These are phyloP conservation scores for Barbus barbus DNA, from an alignment of 2,113 vertebrate genomes.

Conservation along the genomic window DNA sequence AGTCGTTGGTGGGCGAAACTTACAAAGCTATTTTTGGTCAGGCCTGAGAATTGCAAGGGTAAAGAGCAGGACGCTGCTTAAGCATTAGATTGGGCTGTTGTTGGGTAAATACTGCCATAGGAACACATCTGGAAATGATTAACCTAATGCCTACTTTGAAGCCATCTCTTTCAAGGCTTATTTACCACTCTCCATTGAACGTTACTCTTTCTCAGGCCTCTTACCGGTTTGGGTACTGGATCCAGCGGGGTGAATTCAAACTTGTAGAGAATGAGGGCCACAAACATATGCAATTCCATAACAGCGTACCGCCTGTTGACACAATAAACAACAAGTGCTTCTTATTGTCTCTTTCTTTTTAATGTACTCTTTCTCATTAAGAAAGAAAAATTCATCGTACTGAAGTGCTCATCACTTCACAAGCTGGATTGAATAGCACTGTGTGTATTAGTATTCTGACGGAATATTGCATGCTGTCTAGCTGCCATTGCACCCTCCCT, in stretches of 20 bases:
- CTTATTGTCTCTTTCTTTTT: background rate
- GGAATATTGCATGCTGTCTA: background rate
- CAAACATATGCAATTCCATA: constrained; percentile 77
- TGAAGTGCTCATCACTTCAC: constrained; percentile 5
- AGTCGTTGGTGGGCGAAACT: constrained; percentile 8
- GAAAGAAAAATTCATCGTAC: background rate
- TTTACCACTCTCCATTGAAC: constrained; percentile 4
- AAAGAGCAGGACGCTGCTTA: constrained; percentile 21
- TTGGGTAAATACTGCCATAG: constrained; percentile 42
- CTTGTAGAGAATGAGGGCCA: constrained; percentile 76
- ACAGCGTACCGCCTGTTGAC: constrained; percentile 79
- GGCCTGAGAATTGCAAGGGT: constrained; percentile 24
- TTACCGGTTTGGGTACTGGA: constrained; percentile 78
- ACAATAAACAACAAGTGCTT: constrained; percentile 10
- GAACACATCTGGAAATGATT: constrained; percentile 42
- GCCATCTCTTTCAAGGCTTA: constrained; percentile 12
- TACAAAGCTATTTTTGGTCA: constrained; percentile 25
- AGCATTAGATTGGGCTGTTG: constrained; percentile 8
- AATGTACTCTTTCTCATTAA: background rate
- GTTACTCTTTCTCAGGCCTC: background rate
- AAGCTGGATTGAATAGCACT: background rate
- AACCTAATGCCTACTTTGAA: constrained; percentile 36
- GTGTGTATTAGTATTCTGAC: constrained; percentile 12
- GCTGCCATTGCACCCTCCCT: background rate
- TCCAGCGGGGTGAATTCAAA: constrained; percentile 79